Evolutionary conservation across 2,113 vertebrate genomes (phyloP).

Genomic region (Bucco capensis): DNA sequence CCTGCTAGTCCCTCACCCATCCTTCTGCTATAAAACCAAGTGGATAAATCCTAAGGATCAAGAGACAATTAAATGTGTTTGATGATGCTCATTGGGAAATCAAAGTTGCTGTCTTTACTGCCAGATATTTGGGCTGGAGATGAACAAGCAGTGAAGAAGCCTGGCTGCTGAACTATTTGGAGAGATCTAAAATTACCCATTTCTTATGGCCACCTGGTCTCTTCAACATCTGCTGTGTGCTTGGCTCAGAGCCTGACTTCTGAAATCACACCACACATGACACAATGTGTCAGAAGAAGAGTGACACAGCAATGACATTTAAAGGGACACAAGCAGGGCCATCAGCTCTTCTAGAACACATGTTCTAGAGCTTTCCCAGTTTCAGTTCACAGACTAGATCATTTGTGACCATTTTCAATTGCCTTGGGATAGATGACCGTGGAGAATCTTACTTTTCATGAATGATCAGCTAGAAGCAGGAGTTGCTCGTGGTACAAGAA

Average conservation of each 20-base stretch:
- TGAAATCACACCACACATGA: conserved; percentile 3
- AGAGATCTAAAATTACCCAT: conserved; percentile 57
- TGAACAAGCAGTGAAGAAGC: background rate
- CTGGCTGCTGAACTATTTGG: conserved; percentile 47
- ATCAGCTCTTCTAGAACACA: background rate
- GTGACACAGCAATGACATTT: conserved; percentile 17
- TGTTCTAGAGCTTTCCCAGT: background rate
- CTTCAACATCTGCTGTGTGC: conserved; percentile 50
- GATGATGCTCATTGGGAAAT: background rate
- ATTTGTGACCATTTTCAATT: background rate
- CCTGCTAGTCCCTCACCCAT: background rate
- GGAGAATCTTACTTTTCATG: background rate
- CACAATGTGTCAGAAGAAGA: background rate
- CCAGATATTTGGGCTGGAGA: background rate
- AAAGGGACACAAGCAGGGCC: background rate
- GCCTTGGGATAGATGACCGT: background rate
- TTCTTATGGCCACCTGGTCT: conserved; percentile 61
- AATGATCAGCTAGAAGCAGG: background rate
- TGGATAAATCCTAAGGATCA: background rate
- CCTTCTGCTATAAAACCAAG: background rate
- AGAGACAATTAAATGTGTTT: conserved; percentile 2
- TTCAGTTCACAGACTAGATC: background rate
- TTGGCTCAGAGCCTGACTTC: conserved; percentile 5
- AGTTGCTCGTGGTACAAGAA: background rate
- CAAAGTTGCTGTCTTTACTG: background rate